Conservation (phyloP, 2,888 invertebrate species). For the Cecidostiba fungosa region DNA sequence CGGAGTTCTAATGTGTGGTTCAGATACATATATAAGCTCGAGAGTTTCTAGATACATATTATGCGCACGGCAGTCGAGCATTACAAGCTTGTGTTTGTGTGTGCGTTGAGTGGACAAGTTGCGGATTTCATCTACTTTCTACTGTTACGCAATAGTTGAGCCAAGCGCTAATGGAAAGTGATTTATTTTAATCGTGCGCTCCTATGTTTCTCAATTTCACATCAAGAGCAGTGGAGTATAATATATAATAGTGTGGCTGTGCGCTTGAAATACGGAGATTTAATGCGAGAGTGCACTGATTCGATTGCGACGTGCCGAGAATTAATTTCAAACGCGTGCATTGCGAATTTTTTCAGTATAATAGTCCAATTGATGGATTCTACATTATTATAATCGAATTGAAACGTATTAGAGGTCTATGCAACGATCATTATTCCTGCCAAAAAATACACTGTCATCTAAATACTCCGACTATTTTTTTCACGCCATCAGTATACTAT, state of each 20-base stretch:
- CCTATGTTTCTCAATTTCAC: slow-evolving; percentile 24
- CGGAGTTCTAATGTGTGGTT: not conserved
- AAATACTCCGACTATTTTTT: too few species aligned
- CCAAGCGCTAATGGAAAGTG: slow-evolving; percentile 62
- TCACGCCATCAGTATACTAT: too few species aligned
- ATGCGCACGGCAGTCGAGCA: too few species aligned
- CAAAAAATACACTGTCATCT: too few species aligned
- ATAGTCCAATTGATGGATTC: too few species aligned
- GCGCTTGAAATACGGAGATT: too few species aligned
- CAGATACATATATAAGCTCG: not conserved
- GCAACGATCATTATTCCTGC: too few species aligned
- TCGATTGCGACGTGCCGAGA: slow-evolving; percentile 22
- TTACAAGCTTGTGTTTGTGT: not conserved
- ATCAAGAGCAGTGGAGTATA: not conserved
- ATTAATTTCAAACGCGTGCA: not conserved
- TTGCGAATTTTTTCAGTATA: too few species aligned
- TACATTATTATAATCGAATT: too few species aligned
- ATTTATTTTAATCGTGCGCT: slow-evolving; percentile 48
- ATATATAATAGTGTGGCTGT: too few species aligned
- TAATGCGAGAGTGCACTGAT: not conserved
- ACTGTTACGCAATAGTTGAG: slow-evolving; percentile 16
- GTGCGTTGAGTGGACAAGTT: not conserved
- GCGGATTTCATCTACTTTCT: slow-evolving; percentile 37
- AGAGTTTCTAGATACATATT: too few species aligned
- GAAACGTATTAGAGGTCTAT: too few species aligned